A percentile compares a stretch with the other conserved stretches of the same genome.
phyloP scores from a whole-genome alignment of 2,797 vertebrate species.

The Syngnathus acus region DNA sequence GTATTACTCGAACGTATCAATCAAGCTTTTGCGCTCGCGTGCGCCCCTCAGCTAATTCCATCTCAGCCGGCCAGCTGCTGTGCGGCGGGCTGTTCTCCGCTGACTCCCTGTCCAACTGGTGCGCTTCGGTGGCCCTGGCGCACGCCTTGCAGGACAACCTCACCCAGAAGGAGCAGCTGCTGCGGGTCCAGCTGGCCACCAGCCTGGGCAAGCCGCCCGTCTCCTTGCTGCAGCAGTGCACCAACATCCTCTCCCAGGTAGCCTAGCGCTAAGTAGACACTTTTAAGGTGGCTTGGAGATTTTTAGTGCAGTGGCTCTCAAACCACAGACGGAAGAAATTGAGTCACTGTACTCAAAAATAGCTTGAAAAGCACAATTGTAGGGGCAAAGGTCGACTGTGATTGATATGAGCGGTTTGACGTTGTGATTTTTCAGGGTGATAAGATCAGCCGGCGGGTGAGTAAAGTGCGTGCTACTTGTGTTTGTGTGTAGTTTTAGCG shows the following conservation, averaged over 20 bases:
- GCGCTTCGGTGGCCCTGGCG: conserved; percentile 89
- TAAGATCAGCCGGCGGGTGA: conserved; percentile 98
- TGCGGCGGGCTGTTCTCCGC: conserved; percentile 94
- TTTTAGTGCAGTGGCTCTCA: conserved; percentile 4
- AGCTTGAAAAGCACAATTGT: background rate
- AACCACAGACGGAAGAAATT: background rate
- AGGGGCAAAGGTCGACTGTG: conserved; percentile 5
- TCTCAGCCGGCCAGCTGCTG: conserved; percentile 92
- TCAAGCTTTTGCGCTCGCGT: background rate
- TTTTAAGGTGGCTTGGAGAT: background rate
- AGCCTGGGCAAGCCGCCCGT: conserved; percentile 95
- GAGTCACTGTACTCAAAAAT: background rate
- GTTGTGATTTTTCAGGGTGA: conserved; percentile 97
- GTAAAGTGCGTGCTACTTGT: conserved; percentile 66
- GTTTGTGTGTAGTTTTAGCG: conserved; percentile 56
- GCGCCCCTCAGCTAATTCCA: conserved; percentile 76
- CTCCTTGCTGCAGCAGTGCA: conserved; percentile 95
- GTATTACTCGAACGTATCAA: background rate
- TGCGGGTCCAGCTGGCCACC: conserved; percentile 92
- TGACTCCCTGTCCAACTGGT: conserved; percentile 97
- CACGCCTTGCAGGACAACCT: conserved; percentile 93
- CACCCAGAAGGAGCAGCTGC: conserved; percentile 91
- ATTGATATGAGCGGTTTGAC: conserved; percentile 62
- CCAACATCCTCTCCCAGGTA: conserved; percentile 99
- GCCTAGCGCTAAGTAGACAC: background rate